Base-by-base conservation (phyloP, 2,888 invertebrate genomes). In the Syrista parreyssii region DNA sequence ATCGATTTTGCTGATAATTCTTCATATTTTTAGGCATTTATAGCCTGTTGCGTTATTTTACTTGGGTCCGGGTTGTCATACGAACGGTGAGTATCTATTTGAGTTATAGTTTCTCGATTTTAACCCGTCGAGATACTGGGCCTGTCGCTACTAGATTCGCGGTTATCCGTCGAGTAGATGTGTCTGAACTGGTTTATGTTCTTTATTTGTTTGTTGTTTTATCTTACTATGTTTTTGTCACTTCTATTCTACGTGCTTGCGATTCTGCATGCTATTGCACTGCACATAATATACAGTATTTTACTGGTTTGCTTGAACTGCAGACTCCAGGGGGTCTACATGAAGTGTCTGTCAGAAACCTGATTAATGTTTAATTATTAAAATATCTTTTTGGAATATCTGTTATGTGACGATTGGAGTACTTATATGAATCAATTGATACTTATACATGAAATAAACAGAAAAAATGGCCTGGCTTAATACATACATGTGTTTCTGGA, bases 81-180 rank as follows among this genome's bases (percentile, higher is more conserved):
- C 12, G 31, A 71, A 71, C 71, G 71, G 71, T 71, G 33, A 31
- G 71, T 30, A 32, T 31, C 23, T 9, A 55, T 23, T 55, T 55
- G 55, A 55, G 55, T 55, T 55, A 55, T 6, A 55, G 55, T 55
- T 23, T 55, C 23, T 55, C 55, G 23, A 23, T 55, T 55, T 55
- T 55, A 55, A 23, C 55, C 9, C 23, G 55, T 55, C 9, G 55
- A 55, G 23, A 55, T 55, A 55, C 55, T 55, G 6, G 23, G 55
- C 9, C 23, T 55, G 55, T 55, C 55, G 55, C 55, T 9, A 55
- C 9, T 55, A 76, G 75, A 79, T 76, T 75, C 76, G 55, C 76
- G 74, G 40, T 79, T 81, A 80, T 79, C 76, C 78, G 73, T 76
- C 40, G 79, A 76, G 79, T 33, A 31, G n/a, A 68, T 75, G 55